Conservation (phyloP, 2,113 vertebrate genomes). For the Odontophorus gujanensis region DNA sequence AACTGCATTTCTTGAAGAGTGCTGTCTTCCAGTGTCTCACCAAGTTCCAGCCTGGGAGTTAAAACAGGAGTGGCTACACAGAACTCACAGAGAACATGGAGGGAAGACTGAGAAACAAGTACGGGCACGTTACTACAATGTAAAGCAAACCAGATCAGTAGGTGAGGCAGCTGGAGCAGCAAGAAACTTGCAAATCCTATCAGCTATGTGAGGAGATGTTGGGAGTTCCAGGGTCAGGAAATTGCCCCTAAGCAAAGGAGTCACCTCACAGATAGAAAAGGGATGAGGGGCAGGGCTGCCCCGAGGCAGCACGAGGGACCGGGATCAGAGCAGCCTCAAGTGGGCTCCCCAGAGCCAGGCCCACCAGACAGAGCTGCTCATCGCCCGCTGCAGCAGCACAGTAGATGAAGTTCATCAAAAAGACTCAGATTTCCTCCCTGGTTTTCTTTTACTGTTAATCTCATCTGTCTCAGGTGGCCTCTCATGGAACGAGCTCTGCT, state of each 20-base stretch:
- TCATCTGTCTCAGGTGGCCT: conserved; percentile 9
- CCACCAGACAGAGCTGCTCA: not conserved
- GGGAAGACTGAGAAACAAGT: not conserved
- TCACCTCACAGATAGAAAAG: not conserved
- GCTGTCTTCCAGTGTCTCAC: not conserved
- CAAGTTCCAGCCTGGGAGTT: not conserved
- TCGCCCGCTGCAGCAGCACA: not conserved
- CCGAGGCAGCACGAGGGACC: no score
- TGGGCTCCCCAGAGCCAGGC: not conserved
- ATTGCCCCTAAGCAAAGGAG: not conserved
- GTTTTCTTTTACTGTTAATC: conserved; percentile 24
- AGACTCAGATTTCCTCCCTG: not conserved
- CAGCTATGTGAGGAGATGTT: not conserved
- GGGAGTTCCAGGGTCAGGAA: not conserved
- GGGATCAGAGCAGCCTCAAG: no score
- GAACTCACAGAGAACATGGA: conserved; percentile 1
- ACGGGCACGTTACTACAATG: not conserved
- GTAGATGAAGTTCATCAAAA: not conserved
- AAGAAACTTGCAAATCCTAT: not conserved
- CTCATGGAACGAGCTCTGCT: conserved; percentile 12
- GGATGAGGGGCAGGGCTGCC: not conserved
- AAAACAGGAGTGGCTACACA: not conserved
- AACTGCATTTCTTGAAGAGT: not conserved
- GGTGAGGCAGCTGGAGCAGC: not conserved
- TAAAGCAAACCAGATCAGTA: not conserved